A percentile compares a stretch with the other conserved stretches of the same genome.
Evolutionary conservation across 2,888 invertebrate genomes (phyloP).

Genomic region (Diarsia dahlii): DNA sequence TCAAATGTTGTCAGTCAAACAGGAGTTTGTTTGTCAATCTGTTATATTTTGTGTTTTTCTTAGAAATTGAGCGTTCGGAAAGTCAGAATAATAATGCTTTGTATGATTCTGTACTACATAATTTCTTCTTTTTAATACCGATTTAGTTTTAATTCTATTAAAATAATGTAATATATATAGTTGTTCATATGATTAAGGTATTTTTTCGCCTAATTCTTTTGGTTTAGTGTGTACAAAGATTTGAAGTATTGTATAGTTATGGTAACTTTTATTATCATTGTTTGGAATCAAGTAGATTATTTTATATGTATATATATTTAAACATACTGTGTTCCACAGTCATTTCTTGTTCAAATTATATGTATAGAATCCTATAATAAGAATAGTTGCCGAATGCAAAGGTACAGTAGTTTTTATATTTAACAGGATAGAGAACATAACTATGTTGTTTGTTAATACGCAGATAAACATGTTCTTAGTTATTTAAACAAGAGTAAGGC

Average conservation of each 20-base stretch:
- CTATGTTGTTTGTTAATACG: neutral
- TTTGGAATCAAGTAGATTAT: constrained; percentile 36
- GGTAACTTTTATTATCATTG: constrained; percentile 14
- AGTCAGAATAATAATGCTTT: neutral
- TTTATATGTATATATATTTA: constrained; percentile 22
- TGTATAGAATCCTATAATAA: constrained; percentile 4
- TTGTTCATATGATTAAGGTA: constrained; percentile 31
- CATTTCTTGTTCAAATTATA: constrained; percentile 8
- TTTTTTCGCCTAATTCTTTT: constrained; percentile 21
- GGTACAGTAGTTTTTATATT: constrained; percentile 3
- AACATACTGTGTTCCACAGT: constrained; percentile 15
- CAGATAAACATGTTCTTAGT: neutral
- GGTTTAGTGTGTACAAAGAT: constrained; percentile 56
- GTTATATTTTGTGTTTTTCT: neutral
- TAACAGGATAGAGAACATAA: neutral
- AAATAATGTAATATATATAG: constrained; percentile 34
- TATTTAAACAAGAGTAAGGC: neutral
- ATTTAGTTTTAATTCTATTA: constrained; percentile 14
- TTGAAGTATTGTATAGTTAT: constrained; percentile 36
- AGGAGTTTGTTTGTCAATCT: neutral
- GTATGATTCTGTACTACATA: constrained; percentile 21
- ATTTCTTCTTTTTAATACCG: constrained; percentile 19
- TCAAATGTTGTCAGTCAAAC: neutral
- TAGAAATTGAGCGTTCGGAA: neutral
- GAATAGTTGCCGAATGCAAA: constrained; percentile 1